These are phyloP conservation scores for Agrenia bidenticulata DNA, from an alignment of 2,888 invertebrate genomes.

Conservation along the genomic window DNA sequence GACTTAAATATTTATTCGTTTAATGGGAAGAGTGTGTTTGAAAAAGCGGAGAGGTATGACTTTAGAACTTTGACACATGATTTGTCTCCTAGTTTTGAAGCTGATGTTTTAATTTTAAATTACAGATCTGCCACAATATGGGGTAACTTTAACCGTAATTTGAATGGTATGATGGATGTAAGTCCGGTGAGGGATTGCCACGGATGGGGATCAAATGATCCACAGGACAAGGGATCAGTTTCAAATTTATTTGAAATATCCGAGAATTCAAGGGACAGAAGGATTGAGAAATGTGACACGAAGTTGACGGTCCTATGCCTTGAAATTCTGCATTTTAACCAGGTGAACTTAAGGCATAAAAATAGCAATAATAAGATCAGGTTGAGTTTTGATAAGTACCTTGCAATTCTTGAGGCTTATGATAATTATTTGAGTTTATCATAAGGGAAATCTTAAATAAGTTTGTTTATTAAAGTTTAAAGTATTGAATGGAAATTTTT, in stretches of 20 bases:
- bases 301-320: neutral
- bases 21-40: constrained; percentile 9
- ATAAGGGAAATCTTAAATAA: no score
- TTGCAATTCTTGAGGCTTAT: neutral
- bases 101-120: neutral
- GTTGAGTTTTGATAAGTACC: constrained; percentile 12
- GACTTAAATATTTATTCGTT: neutral
- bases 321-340: constrained; percentile 12
- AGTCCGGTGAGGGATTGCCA: constrained; percentile 7
- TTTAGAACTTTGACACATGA: neutral
- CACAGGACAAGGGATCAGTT: neutral
- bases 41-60: neutral
- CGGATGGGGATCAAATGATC: neutral
- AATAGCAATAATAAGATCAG: neutral
- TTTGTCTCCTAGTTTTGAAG: no score
- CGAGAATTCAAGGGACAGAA: neutral
- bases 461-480: no score
- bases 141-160: neutral
- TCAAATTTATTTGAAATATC: neutral
- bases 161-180: no score
- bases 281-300: constrained; percentile 1
- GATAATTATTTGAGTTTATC: neutral
- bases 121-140: neutral
- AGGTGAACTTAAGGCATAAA: constrained; percentile 2
- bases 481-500: no score